These are phyloP conservation scores for Eubasilissa regina DNA, from an alignment of 1,140 invertebrate species.

Conservation along the genomic window DNA sequence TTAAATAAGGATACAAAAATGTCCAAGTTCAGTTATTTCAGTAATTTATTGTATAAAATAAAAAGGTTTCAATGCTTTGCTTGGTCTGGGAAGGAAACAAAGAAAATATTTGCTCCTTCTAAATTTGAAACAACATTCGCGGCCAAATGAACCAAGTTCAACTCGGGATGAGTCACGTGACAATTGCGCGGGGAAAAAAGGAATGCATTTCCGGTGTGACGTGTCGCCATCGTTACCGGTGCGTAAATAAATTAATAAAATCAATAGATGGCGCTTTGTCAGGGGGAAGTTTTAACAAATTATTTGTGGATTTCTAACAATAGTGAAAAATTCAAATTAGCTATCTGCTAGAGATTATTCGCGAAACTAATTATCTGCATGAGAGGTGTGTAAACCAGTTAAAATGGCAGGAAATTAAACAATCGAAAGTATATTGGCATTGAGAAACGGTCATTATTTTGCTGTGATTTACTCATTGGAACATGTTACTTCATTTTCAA, in stretches of 20 bases:
- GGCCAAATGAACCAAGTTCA: slow-evolving; percentile 19
- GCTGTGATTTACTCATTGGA: slow-evolving; percentile 36
- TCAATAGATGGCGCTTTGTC: slow-evolving; percentile 8
- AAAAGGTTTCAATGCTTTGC: too few species aligned
- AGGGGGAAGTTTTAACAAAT: background rate
- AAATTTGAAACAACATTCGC: slow-evolving; percentile 30
- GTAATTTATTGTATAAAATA: too few species aligned
- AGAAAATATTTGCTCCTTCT: background rate
- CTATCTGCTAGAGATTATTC: background rate
- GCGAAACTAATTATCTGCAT: background rate
- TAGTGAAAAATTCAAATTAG: background rate
- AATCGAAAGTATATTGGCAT: slow-evolving; percentile 29
- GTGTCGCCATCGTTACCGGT: slow-evolving; percentile 26
- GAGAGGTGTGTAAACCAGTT: background rate
- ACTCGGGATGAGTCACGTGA: slow-evolving; percentile 29
- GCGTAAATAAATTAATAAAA: slow-evolving; percentile 8
- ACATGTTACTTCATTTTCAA: slow-evolving; percentile 20
- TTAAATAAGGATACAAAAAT: too few species aligned
- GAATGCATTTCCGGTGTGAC: slow-evolving; percentile 33
- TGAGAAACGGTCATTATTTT: slow-evolving; percentile 12
- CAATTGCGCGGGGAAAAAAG: slow-evolving; percentile 26
- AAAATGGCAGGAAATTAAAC: slow-evolving; percentile 12
- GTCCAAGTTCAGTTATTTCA: too few species aligned
- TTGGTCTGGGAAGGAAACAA: background rate
- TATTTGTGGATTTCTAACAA: background rate